Percentiles rank a stretch among this genome's conserved stretches.
Conservation (phyloP, 1,140 invertebrate species). For the Drosophila repletoides region DNA sequence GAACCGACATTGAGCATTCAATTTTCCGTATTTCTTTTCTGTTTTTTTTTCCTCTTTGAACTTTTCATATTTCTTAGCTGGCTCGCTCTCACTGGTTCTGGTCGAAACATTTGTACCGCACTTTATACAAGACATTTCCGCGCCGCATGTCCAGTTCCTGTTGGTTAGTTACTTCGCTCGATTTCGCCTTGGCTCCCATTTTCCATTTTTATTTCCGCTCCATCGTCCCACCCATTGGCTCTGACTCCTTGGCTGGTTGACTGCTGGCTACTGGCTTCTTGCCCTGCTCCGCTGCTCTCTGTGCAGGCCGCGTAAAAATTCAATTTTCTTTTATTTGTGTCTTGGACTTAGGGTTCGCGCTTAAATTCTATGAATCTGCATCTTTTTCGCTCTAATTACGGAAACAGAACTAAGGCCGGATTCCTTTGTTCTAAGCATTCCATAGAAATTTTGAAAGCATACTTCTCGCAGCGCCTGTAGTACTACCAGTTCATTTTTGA, state of each 20-base stretch:
- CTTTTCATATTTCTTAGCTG: slow-evolving; percentile 72
- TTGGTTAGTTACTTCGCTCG: slow-evolving; percentile 43
- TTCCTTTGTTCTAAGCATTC: background rate
- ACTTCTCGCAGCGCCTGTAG: too few species aligned
- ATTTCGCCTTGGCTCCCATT: slow-evolving; percentile 49
- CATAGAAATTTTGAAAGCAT: too few species aligned
- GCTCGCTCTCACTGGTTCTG: too few species aligned
- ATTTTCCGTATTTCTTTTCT: slow-evolving; percentile 68
- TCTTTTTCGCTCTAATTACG: background rate
- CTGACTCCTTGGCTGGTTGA: slow-evolving; percentile 2
- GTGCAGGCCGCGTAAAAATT: slow-evolving; percentile 18
- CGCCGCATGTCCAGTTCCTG: slow-evolving; percentile 75
- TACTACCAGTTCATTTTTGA: too few species aligned
- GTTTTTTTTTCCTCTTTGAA: slow-evolving; percentile 52
- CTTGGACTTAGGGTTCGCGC: background rate
- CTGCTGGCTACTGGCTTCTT: slow-evolving; percentile 24
- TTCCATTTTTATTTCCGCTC: slow-evolving; percentile 35
- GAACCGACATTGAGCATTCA: slow-evolving; percentile 66
- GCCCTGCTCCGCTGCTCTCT: background rate
- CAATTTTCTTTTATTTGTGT: slow-evolving; percentile 36
- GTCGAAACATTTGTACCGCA: slow-evolving; percentile 68
- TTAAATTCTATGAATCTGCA: slow-evolving; percentile 19
- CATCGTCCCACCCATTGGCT: slow-evolving; percentile 9
- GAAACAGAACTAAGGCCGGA: slow-evolving; percentile 8
- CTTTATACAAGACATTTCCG: slow-evolving; percentile 73